Percentiles rank a stretch among this genome's conserved stretches.
phyloP scores from a whole-genome alignment of 2,888 invertebrate species.

The Sisyra nigra region DNA sequence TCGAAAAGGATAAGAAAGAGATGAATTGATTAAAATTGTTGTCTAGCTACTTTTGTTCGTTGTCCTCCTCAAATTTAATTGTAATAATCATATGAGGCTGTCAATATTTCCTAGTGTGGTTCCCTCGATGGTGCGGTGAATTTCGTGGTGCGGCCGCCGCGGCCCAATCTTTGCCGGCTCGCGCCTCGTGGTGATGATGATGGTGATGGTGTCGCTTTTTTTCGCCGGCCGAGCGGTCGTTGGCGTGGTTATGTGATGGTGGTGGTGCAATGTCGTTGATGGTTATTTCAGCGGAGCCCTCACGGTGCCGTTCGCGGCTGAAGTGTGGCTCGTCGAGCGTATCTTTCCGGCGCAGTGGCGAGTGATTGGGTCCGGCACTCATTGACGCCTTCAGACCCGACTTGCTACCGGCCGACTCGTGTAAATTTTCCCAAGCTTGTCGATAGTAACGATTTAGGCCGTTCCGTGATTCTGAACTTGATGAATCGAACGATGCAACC shows the following conservation, averaged over 20 bases:
- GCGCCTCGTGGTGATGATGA: constrained; percentile 53
- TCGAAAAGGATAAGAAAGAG: too few species aligned
- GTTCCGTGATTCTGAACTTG: constrained; percentile 68
- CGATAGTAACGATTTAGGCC: constrained; percentile 74
- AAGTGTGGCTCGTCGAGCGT: constrained; percentile 45
- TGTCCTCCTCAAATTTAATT: constrained; percentile 20
- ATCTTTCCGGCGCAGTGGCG: constrained; percentile 48
- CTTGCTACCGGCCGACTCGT: constrained; percentile 58
- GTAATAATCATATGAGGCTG: constrained; percentile 24
- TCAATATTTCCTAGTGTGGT: constrained; percentile 36
- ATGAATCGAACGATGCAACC: constrained; percentile 77
- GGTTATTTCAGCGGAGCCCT: constrained; percentile 56
- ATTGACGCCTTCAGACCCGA: constrained; percentile 19
- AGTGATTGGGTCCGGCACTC: constrained; percentile 26
- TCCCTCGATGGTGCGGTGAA: constrained; percentile 16
- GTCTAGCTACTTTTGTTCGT: neutral
- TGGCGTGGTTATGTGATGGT: constrained; percentile 17
- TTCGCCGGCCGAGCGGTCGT: constrained; percentile 27
- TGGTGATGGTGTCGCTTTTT: constrained; percentile 58
- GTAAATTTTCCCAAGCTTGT: constrained; percentile 86
- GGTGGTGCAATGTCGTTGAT: constrained; percentile 38
- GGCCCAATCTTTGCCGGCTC: constrained; percentile 37
- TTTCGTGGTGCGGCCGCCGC: constrained; percentile 31
- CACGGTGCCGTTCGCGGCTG: constrained; percentile 27
- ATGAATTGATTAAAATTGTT: neutral